Evolutionary conservation across 2,113 vertebrate genomes (phyloP), one percentile per base, ranked within the genome.

Genomic region (Australoheros scitulus): DNA sequence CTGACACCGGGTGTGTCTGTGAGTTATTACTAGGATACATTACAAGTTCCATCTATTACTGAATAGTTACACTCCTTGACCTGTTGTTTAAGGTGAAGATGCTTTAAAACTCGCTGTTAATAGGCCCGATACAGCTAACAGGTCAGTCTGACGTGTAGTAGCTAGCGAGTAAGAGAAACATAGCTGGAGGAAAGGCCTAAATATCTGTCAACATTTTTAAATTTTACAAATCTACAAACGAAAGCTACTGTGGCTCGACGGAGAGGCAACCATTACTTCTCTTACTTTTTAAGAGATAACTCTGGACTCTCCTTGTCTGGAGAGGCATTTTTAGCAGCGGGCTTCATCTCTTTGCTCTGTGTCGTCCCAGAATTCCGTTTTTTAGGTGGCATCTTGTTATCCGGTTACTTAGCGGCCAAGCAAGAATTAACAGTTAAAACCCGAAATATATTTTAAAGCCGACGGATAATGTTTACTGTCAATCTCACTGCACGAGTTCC

Each of bases 201-300:
- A 43, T 18, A 65, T 29, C 2, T 34, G 11, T 43, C 7, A 43
- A 0, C 20, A 11, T 22, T 9, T 9, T 17, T 13, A 18, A 24
- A 76, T 18, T 52, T 72, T 52, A 50, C 43, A 72, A 72, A 34
- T 6, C 47, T 29, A 72, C 47, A 20, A 55, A 74, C 22, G 1
- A 3, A 43, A 52, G 61, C 17, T 47, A 26, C 1, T 29, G 8
- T 18, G 24, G 56, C 1, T 3, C 18, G 4, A 32, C 47, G 4
- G 6, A n/a, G 7, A 24, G 14, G 13, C 1, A 76, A 15, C 15
- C 68, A 15, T 10, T 3, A 77, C 11, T 63, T 74, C 6, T 59
- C 94, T 93, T 91, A 95, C 95, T 93, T 93, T 89, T 94, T 94
- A 4, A 91, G 22, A 57, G 92, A 93, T 43, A 96, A 89, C 61